Conservation (phyloP, 2,797 vertebrate species). For the Phaenicophaeus curvirostris region DNA sequence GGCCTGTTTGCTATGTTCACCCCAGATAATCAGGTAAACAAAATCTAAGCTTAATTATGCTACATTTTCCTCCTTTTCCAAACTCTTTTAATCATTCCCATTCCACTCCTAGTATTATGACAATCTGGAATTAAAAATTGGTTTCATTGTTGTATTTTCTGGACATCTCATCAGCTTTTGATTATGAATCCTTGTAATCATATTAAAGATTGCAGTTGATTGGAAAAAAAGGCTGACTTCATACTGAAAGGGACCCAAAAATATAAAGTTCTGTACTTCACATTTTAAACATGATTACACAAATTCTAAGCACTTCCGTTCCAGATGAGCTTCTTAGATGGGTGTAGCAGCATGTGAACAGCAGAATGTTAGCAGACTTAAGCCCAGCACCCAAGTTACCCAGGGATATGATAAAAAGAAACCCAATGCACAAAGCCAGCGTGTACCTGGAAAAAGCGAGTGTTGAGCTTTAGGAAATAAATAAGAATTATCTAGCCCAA, state of each 20-base stretch:
- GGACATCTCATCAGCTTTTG: neutral
- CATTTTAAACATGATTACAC: neutral
- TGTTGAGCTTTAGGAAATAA: neutral
- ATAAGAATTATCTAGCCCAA: neutral
- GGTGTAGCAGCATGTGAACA: neutral
- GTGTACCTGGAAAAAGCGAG: neutral
- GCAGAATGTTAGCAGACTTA: neutral
- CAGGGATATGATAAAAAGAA: neutral
- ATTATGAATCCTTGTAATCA: neutral
- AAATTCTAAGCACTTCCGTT: neutral
- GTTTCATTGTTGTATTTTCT: neutral
- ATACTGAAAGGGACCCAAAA: neutral
- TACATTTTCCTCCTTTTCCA: neutral
- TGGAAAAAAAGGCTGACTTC: neutral
- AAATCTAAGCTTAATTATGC: conserved; percentile 38
- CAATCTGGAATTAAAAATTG: neutral
- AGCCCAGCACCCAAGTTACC: neutral
- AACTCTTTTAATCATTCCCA: conserved; percentile 5
- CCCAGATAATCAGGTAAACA: conserved; percentile 31
- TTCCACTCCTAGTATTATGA: neutral
- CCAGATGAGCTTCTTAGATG: neutral
- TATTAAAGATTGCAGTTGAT: neutral
- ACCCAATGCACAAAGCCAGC: neutral
- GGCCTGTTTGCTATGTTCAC: neutral
- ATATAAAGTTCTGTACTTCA: neutral